Conservation (phyloP, 2,113 vertebrate species). For the Hucho hucho region DNA sequence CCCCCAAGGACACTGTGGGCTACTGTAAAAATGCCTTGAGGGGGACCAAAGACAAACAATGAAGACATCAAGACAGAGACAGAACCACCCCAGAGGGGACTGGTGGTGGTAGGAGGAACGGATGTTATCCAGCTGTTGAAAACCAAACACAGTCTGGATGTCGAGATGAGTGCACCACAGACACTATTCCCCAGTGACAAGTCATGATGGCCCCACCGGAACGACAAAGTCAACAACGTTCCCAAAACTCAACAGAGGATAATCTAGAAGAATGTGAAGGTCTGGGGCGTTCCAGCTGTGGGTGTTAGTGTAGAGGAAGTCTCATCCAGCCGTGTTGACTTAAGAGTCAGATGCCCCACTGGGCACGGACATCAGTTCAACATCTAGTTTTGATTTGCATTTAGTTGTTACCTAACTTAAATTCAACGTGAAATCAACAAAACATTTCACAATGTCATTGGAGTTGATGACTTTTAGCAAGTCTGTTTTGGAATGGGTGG, state of each 20-base stretch:
- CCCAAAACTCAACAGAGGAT: slow-evolving; percentile 33
- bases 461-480: too few relatives aligned
- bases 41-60: slow-evolving; percentile 21
- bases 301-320: slow-evolving; percentile 10
- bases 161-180: slow-evolving; percentile 74
- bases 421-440: too few relatives aligned
- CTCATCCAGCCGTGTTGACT: slow-evolving; percentile 4
- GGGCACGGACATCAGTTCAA: too few relatives aligned
- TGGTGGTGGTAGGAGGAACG: slow-evolving; percentile 28
- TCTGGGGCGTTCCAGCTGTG: slow-evolving; percentile 49
- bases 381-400: too few relatives aligned
- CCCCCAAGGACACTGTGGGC: slow-evolving; percentile 53
- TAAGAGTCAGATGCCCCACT: too few relatives aligned
- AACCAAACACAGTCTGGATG: slow-evolving; percentile 76
- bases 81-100: too few relatives aligned
- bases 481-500: too few relatives aligned
- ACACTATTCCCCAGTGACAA: slow-evolving; percentile 11
- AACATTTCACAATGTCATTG: too few relatives aligned
- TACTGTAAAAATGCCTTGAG: slow-evolving; percentile 59
- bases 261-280: not conserved
- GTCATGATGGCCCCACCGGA: slow-evolving; percentile 13
- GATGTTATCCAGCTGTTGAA: slow-evolving; percentile 71
- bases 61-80: too few relatives aligned
- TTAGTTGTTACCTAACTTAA: too few relatives aligned
- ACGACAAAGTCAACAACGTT: slow-evolving; percentile 40